Evolutionary conservation across 2,888 invertebrate species (phyloP), one percentile per base, ranked within the genome.

Genomic region (Noctua janthe): DNA sequence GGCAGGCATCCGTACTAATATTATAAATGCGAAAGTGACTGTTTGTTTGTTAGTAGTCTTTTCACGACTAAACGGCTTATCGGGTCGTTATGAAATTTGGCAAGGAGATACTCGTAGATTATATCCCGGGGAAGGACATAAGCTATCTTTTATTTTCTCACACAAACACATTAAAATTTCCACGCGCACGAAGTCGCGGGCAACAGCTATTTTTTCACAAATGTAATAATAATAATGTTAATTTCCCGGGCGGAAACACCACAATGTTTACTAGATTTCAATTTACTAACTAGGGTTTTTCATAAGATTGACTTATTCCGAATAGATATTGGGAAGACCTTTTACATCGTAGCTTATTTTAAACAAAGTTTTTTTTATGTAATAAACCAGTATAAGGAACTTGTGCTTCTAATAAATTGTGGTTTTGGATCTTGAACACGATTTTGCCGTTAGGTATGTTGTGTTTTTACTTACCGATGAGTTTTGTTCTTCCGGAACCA

Each of bases 401-500:
- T 66, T 66, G 66, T 39, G 35, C 15, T 71, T n/a, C 23, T 39
- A 56, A 56, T n/a, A 39, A 54, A 64, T n/a, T 72, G n/a, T 20
- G 20, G 4, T 62, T 20, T 72, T 6, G 59, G 59, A 20, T 43
- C 20, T 43, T 62, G 62, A 62, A 29, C 17, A 64, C 8, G 17
- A 64, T 35, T 35, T 7, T 64, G 35, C 8, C 8, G n/a, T 69
- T n/a, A 43, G 23, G 15, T 66, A 35, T 20, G 64, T 35, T 35
- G 20, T 35, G 10, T 71, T 49, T 47, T 49, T 59, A 90, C 96
- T 94, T 95, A 98, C 98, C 97, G 81, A 98, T 97, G 64, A 98
- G 94, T 1, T 97, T 94, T 80, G 97, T 98, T 86, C 99, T 97
- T 39, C 97, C 97, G 13, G 97, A 97, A 43, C 99, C 99, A 94